phyloP scores from a whole-genome alignment of 2,888 invertebrate species.

The Amorpha juglandis region DNA sequence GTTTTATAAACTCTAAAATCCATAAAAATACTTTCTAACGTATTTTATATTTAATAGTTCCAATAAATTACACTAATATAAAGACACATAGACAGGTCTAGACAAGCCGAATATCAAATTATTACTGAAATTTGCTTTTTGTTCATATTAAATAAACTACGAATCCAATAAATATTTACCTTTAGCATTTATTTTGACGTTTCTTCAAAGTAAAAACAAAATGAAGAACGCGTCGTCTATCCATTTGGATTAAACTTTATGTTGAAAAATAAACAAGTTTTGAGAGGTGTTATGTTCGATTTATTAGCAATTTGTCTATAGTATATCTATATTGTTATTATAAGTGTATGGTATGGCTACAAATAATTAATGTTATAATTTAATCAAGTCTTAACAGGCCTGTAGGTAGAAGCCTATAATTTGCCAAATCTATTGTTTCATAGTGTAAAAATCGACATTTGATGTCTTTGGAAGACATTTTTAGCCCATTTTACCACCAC shows the following conservation, averaged over 20 bases:
- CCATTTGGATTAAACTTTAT: neutral
- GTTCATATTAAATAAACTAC: neutral
- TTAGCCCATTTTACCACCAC: too few relatives aligned
- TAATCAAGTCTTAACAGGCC: neutral
- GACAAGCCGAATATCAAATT: neutral
- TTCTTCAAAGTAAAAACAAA: neutral
- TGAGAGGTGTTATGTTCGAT: neutral
- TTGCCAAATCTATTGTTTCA: too few relatives aligned
- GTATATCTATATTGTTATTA: neutral
- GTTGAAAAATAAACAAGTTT: conserved; percentile 12
- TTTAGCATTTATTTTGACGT: neutral
- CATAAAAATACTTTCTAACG: too few relatives aligned
- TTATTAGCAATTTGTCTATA: neutral
- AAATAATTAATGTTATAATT: neutral
- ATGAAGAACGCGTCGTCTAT: neutral
- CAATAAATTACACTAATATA: neutral
- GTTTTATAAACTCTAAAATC: too few relatives aligned
- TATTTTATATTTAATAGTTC: too few relatives aligned
- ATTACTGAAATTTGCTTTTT: neutral
- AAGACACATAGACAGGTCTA: neutral
- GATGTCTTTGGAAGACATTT: too few relatives aligned
- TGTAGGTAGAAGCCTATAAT: too few relatives aligned
- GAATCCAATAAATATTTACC: neutral
- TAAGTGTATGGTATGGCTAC: neutral
- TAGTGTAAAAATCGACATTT: too few relatives aligned